Evolutionary conservation across 2,113 vertebrate species (phyloP).

Genomic region (Desmodus rotundus): DNA sequence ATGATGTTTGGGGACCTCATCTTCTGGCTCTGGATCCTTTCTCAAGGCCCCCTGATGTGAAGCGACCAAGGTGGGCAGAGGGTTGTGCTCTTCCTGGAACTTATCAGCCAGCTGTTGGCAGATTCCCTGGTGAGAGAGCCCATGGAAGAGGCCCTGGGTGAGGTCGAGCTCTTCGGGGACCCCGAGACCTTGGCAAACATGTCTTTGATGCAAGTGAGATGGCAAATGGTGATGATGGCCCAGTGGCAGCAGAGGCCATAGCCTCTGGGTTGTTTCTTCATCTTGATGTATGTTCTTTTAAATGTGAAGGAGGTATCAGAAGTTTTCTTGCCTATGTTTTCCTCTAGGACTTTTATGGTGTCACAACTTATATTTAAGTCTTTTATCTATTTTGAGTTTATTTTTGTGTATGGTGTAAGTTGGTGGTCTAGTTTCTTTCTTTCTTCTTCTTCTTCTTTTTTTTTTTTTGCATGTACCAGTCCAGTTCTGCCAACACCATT

Average conservation of each 20-base stretch:
- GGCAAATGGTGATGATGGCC: conserved; percentile 93
- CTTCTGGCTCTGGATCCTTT: conserved; percentile 79
- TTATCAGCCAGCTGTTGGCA: conserved; percentile 87
- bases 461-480: no score
- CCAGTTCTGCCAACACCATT: no score
- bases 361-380: no score
- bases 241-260: conserved; percentile 93
- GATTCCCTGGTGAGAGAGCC: conserved; percentile 89
- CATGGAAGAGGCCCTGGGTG: conserved; percentile 89
- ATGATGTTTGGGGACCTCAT: conserved; percentile 83
- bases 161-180: conserved; percentile 88
- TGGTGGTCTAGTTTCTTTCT: no score
- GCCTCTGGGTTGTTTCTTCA: conserved; percentile 94
- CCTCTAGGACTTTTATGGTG: no score
- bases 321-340: no score
- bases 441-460: no score
- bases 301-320: conserved; percentile 57
- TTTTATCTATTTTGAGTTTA: no score
- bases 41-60: conserved; percentile 76
- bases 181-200: conserved; percentile 93
- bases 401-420: no score
- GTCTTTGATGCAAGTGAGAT: conserved; percentile 91
- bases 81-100: conserved; percentile 86
- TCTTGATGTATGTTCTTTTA: conserved; percentile 88
- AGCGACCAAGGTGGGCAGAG: conserved; percentile 88